Conservation (phyloP, 2,888 invertebrate genomes). For the Hydriomena furcata region DNA sequence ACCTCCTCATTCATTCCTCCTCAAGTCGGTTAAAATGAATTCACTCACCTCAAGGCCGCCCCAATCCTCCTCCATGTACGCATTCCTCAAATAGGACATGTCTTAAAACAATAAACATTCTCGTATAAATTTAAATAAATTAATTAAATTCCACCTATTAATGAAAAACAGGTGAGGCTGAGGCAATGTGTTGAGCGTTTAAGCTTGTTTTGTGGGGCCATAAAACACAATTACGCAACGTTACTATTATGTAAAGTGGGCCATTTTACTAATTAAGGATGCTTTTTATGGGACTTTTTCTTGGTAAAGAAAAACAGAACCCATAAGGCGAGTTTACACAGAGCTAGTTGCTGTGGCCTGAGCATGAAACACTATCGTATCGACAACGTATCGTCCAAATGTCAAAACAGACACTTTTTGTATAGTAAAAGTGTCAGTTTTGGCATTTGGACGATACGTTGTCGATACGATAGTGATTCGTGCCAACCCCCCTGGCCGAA, state of each 20-base stretch:
- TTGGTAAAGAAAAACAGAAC: constrained; percentile 2
- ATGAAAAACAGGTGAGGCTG: constrained; percentile 46
- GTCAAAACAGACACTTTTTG: no score
- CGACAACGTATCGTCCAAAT: no score
- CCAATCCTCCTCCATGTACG: not conserved
- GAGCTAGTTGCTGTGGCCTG: no score
- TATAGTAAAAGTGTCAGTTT: no score
- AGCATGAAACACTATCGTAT: no score
- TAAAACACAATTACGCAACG: constrained; percentile 20
- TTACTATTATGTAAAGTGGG: constrained; percentile 22
- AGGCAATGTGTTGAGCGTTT: constrained; percentile 26
- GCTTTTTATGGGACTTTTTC: not conserved
- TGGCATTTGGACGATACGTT: no score
- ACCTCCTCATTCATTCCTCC: no score
- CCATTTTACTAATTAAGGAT: constrained; percentile 23
- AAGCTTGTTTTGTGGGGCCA: constrained; percentile 22
- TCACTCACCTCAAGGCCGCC: not conserved
- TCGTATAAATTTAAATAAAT: constrained; percentile 44
- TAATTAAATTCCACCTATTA: constrained; percentile 43
- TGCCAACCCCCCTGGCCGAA: no score
- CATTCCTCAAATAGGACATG: constrained; percentile 10
- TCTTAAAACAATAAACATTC: constrained; percentile 32
- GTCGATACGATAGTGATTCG: no score
- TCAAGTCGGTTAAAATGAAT: no score
- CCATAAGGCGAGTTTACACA: no score